Evolutionary conservation across 2,888 invertebrate genomes (phyloP).

Genomic region (Drosophila melanosoma): DNA sequence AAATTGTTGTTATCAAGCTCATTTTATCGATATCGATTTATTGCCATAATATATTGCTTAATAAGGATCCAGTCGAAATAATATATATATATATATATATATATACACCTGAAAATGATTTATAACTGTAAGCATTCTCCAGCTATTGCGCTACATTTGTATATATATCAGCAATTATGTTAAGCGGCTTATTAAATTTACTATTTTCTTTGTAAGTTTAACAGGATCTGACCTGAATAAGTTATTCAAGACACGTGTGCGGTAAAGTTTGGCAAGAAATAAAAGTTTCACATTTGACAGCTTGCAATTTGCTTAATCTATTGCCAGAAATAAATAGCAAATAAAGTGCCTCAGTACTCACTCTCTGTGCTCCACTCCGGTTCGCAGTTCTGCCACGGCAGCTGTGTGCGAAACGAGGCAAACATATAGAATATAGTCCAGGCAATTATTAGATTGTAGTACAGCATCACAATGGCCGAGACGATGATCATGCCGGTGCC

Average conservation of each 20-base stretch:
- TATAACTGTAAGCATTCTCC: neutral
- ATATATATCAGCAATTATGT: neutral
- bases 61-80: neutral
- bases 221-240: neutral
- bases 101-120: neutral
- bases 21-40: slow-evolving; percentile 12
- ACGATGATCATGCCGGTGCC: slow-evolving; percentile 92
- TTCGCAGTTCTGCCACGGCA: slow-evolving; percentile 91
- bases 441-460: slow-evolving; percentile 91
- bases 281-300: slow-evolving; percentile 61
- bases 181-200: neutral
- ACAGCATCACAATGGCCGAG: slow-evolving; percentile 91
- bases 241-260: slow-evolving; percentile 31
- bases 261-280: slow-evolving; percentile 25
- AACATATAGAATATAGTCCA: slow-evolving; percentile 93
- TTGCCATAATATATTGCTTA: neutral
- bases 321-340: slow-evolving; percentile 34
- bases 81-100: neutral
- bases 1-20: slow-evolving; percentile 2
- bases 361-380: slow-evolving; percentile 89
- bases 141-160: neutral
- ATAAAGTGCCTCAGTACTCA: slow-evolving; percentile 83
- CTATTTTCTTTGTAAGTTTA: neutral
- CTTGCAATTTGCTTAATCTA: slow-evolving; percentile 69
- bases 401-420: slow-evolving; percentile 87